Percentiles rank a stretch among this genome's conserved stretches.
phyloP scores from a whole-genome alignment of 2,888 invertebrate genomes.

The Spodoptera exigua region DNA sequence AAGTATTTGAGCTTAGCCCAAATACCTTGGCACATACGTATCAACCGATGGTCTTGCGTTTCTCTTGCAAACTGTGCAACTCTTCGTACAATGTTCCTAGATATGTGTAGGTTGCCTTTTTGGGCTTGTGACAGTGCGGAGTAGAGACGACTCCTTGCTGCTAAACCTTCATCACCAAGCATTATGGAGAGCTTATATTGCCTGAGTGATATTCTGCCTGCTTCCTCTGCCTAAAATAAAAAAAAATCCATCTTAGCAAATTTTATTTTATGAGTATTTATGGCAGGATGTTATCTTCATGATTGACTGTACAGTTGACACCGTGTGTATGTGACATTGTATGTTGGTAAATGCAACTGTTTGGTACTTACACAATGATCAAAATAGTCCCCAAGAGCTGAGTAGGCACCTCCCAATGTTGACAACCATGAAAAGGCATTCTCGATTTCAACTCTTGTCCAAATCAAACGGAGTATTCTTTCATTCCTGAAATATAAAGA shows the following conservation, averaged over 20 bases:
- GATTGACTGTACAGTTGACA: too few relatives aligned
- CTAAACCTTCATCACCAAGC: slow-evolving; percentile 94
- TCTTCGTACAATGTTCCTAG: slow-evolving; percentile 90
- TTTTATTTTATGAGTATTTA: too few relatives aligned
- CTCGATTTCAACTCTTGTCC: slow-evolving; percentile 93
- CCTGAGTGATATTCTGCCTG: slow-evolving; percentile 95
- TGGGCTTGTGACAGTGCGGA: slow-evolving; percentile 96
- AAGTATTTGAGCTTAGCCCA: slow-evolving; percentile 94
- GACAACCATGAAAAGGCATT: slow-evolving; percentile 98
- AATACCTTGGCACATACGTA: slow-evolving; percentile 95
- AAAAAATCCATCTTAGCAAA: too few relatives aligned
- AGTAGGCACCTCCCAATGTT: slow-evolving; percentile 98
- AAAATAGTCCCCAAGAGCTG: slow-evolving; percentile 97
- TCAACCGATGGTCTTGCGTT: slow-evolving; percentile 90
- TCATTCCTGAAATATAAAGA: slow-evolving; percentile 78
- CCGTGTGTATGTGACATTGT: too few relatives aligned
- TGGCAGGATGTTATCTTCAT: too few relatives aligned
- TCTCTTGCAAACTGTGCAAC: slow-evolving; percentile 76
- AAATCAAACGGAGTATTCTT: slow-evolving; percentile 75
- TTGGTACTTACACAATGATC: slow-evolving; percentile 91
- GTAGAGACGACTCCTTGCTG: slow-evolving; percentile 95
- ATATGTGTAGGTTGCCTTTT: slow-evolving; percentile 90
- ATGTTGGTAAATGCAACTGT: too few relatives aligned
- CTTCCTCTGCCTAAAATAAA: slow-evolving; percentile 94
- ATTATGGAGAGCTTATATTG: slow-evolving; percentile 95